Evolutionary conservation across 2,888 invertebrate genomes (phyloP), one percentile per base, ranked within the genome.

Genomic region (Nomada fucata): DNA sequence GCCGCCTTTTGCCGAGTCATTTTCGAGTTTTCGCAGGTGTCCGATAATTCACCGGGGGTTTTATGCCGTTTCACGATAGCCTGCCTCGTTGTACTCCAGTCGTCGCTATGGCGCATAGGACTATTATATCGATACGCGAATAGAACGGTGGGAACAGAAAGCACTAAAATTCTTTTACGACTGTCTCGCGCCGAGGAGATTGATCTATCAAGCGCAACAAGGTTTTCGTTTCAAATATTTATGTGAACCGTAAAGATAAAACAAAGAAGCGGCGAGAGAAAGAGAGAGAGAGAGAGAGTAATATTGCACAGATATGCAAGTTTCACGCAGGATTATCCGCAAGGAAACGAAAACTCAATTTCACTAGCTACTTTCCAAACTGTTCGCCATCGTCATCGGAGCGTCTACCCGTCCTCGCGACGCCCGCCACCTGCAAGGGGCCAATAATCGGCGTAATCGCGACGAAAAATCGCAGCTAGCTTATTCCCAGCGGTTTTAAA

Each of bases 401-500:
- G 18, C 7, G n/a, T 2, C 15, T 11, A 2, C 5, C 13, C 2
- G 5, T 52, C 52, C 18, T 52, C 52, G 52, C 52, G 18, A 15
- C 26, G 10, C 44, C 9, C 4, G 44, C 18, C 26, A 26, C 36
- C 63, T 13, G 44, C 63, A 42, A 26, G 44, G 0, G 7, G 0
- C 2, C 3, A 18, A 71, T 72, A 67, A 57, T 74, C 53, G 68
- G 61, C 29, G 50, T 69, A 74, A 74, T 71, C 68, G 67, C 55
- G 52, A 67, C 65, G 70, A 74, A 76, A 74, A 74, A 63, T 76
- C 61, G 53, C 13, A 20, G 52, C 23, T 44, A 59, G 36, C 44
- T 13, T 73, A 69, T 69, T 77, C 77, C 29, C 63, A 60, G 47
- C 59, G 26, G 63, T 36, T 36, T 71, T 53, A 42, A 81, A 50